Conservation (phyloP, 2,888 invertebrate species). For the Drosophila neutralis region DNA sequence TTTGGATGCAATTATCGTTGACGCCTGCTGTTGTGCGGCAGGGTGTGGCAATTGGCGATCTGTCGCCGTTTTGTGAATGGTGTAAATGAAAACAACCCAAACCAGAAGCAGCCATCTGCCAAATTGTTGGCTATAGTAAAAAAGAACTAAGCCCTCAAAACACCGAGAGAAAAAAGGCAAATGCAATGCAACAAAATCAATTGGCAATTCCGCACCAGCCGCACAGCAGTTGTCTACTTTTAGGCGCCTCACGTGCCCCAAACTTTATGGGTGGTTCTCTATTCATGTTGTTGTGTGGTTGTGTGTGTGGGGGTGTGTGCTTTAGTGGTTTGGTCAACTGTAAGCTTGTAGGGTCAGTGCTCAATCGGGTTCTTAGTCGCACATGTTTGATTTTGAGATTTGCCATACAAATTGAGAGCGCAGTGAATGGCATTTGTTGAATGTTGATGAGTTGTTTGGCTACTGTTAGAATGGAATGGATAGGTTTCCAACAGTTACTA, state of each 20-base stretch:
- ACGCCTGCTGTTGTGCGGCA: slow-evolving; percentile 48
- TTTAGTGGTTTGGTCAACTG: slow-evolving; percentile 44
- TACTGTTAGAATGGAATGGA: slow-evolving; percentile 10
- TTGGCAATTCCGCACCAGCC: slow-evolving; percentile 62
- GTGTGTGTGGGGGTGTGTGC: slow-evolving; percentile 19
- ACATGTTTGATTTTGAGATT: slow-evolving; percentile 58
- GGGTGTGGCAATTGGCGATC: slow-evolving; percentile 32
- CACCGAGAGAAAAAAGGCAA: slow-evolving; percentile 12
- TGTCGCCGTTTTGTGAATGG: slow-evolving; percentile 39
- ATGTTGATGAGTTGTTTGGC: slow-evolving; percentile 28
- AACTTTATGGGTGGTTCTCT: slow-evolving; percentile 21
- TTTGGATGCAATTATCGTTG: slow-evolving; percentile 77
- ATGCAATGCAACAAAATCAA: slow-evolving; percentile 64
- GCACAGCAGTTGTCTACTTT: slow-evolving; percentile 70
- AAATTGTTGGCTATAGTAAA: slow-evolving; percentile 69
- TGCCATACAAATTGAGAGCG: slow-evolving; percentile 45
- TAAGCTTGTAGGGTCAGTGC: slow-evolving; percentile 59
- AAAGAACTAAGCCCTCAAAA: slow-evolving; percentile 40
- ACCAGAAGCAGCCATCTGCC: slow-evolving; percentile 58
- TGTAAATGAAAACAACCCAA: slow-evolving; percentile 49
- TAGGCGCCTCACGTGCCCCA: slow-evolving; percentile 67
- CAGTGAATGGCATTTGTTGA: slow-evolving; percentile 30
- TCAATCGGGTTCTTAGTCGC: slow-evolving; percentile 49
- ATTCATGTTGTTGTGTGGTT: slow-evolving; percentile 2
- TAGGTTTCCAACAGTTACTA: neutral